Conservation (phyloP, 2,888 invertebrate species). For the Cyclophora punctaria region DNA sequence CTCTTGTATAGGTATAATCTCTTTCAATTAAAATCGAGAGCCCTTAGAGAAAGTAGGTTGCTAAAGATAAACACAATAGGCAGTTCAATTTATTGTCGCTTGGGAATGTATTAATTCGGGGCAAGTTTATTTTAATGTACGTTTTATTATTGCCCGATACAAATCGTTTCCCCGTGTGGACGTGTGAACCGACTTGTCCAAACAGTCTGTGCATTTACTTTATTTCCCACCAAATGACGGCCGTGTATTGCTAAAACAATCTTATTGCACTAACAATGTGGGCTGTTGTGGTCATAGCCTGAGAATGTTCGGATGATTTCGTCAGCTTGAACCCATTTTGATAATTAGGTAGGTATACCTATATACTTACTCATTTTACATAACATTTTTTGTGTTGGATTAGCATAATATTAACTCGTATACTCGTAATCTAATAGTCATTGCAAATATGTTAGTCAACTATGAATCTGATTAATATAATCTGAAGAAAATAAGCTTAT, state of each 20-base stretch:
- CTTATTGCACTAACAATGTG: constrained; percentile 18
- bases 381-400: too few relatives aligned
- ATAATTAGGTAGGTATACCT: too few relatives aligned
- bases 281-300: constrained; percentile 23
- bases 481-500: too few relatives aligned
- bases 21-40: constrained; percentile 1
- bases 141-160: constrained; percentile 3
- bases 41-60: too few relatives aligned
- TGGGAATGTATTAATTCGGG: background rate
- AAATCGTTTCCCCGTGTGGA: constrained; percentile 22
- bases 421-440: too few relatives aligned
- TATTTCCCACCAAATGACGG: constrained; percentile 16
- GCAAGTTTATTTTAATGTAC: background rate
- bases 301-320: constrained; percentile 6
- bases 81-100: background rate
- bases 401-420: too few relatives aligned
- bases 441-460: too few relatives aligned
- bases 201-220: constrained; percentile 6
- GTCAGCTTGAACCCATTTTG: too few relatives aligned
- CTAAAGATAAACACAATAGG: background rate
- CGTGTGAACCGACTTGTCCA: constrained; percentile 35
- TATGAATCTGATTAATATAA: too few relatives aligned
- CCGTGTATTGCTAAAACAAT: constrained; percentile 8
- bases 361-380: too few relatives aligned
- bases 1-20: constrained; percentile 19